phyloP scores from a whole-genome alignment of 2,797 vertebrate species.

The Gymnoscopelus microlampas region DNA sequence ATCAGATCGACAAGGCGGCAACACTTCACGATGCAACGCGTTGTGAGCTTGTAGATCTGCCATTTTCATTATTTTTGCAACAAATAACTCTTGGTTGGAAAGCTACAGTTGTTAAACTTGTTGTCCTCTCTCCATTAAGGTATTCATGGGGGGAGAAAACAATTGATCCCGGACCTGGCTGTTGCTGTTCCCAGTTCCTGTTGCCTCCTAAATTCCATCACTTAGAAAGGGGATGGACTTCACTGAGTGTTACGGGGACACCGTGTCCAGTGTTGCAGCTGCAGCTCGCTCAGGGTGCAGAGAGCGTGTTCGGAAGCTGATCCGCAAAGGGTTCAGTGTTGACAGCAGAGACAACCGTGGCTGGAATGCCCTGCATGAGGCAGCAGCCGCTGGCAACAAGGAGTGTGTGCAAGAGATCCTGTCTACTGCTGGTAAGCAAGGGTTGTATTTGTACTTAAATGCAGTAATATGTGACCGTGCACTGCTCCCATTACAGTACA shows the following conservation, averaged over 20 bases:
- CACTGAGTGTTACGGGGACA: slow-evolving; percentile 87
- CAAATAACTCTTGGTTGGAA: no score
- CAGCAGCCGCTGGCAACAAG: slow-evolving; percentile 83
- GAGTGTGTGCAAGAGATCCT: slow-evolving; percentile 85
- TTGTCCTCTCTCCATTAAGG: no score
- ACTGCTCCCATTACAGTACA: not conserved
- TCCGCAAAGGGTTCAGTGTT: slow-evolving; percentile 81
- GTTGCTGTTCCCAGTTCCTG: no score
- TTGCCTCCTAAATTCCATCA: no score
- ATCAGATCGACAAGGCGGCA: no score
- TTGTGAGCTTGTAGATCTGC: no score
- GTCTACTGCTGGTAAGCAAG: slow-evolving; percentile 76
- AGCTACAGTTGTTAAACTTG: no score
- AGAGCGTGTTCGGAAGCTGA: slow-evolving; percentile 81
- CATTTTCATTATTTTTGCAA: no score
- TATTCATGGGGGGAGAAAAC: no score
- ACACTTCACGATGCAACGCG: no score
- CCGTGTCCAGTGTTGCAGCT: slow-evolving; percentile 86
- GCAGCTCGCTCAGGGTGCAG: slow-evolving; percentile 84
- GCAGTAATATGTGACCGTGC: not conserved
- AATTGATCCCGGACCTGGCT: no score
- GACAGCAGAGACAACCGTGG: slow-evolving; percentile 92
- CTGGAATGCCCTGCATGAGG: slow-evolving; percentile 93
- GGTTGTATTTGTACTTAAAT: not conserved
- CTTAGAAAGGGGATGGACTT: slow-evolving; percentile 86